Conservation (phyloP, 2,113 vertebrate species). For the Hippolais icterina region DNA sequence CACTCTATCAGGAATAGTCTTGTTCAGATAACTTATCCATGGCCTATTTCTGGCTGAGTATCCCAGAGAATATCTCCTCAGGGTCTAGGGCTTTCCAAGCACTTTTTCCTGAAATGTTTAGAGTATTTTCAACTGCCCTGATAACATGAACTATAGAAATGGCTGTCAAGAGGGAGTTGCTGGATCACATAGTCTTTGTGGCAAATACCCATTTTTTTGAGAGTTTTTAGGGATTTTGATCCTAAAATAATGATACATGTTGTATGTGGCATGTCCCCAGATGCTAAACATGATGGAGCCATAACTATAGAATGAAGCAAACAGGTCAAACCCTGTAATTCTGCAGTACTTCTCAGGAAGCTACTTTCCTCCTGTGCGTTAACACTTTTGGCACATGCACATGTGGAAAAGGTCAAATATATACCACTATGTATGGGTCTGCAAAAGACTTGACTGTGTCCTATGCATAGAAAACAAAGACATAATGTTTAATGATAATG, state of each 20-base stretch:
- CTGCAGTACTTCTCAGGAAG: neutral
- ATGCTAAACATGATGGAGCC: neutral
- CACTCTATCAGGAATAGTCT: neutral
- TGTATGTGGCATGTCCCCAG: neutral
- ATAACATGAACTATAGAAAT: neutral
- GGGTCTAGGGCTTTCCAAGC: neutral
- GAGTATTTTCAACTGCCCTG: neutral
- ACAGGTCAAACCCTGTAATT: neutral
- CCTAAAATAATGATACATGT: neutral
- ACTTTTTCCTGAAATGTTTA: neutral
- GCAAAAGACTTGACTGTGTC: neutral
- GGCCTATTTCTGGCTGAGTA: neutral
- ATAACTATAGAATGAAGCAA: neutral
- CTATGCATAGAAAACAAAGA: neutral
- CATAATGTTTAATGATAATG: rapidly evolving
- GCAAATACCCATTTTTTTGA: neutral
- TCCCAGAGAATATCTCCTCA: neutral
- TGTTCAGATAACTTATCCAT: neutral
- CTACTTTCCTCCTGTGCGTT: neutral
- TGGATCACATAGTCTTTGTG: neutral
- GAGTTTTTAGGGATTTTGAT: neutral
- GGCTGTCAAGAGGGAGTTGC: neutral
- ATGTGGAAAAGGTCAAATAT: neutral
- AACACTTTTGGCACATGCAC: neutral
- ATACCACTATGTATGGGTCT: neutral